These are phyloP conservation scores for Arremon brunneinucha DNA, from an alignment of 2,797 vertebrate genomes.

Conservation along the genomic window DNA sequence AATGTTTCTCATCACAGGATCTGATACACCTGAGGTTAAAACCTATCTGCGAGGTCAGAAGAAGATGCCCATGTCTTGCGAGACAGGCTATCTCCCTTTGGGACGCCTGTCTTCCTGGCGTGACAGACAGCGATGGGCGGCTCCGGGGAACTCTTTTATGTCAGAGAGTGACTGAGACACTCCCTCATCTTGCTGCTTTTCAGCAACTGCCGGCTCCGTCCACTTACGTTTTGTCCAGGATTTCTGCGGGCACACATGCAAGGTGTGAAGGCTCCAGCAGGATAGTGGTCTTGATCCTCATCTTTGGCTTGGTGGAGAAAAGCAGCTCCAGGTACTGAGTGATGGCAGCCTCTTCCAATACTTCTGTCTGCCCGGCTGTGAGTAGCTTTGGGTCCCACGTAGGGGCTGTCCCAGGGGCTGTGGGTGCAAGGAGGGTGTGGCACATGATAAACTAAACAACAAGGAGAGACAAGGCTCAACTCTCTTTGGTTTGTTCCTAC, in stretches of 20 bases:
- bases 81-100: neutral
- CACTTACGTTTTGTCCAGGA: neutral
- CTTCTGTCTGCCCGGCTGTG: neutral
- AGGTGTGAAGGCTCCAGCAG: no score
- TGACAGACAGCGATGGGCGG: neutral
- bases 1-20: fast-evolving
- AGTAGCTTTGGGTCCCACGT: neutral
- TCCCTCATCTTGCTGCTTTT: neutral
- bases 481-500: neutral
- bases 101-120: neutral
- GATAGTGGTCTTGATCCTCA: fast-evolving
- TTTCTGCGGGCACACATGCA: neutral
- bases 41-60: neutral
- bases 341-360: neutral
- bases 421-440: neutral
- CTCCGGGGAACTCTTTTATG: neutral
- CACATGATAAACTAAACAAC: neutral
- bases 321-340: neutral
- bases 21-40: neutral
- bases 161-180: neutral
- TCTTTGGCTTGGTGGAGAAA: neutral
- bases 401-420: neutral
- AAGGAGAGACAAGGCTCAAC: neutral
- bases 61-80: neutral
- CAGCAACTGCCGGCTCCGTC: neutral